These are phyloP conservation scores for Ryuthela nishihirai DNA, from an alignment of 2,888 invertebrate species.

Conservation along the genomic window DNA sequence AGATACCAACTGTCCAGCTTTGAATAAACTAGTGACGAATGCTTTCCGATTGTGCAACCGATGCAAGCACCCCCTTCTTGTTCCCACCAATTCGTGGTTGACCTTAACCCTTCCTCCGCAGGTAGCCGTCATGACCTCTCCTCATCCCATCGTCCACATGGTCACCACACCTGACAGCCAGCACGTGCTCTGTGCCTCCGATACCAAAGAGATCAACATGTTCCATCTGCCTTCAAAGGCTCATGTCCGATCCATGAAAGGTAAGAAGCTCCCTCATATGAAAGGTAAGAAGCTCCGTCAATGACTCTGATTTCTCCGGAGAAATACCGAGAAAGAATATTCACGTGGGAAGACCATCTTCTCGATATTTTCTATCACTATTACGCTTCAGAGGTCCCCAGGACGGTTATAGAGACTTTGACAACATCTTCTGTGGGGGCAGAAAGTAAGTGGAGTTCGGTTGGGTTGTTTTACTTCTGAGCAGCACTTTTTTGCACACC, in stretches of 20 bases:
- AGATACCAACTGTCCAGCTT: constrained; percentile 48
- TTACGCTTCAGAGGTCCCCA: neutral
- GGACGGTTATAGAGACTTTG: too few relatives aligned
- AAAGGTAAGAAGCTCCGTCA: neutral
- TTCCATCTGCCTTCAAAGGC: constrained; percentile 63
- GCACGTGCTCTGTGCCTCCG: constrained; percentile 46
- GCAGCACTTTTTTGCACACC: too few relatives aligned
- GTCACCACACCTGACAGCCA: constrained; percentile 47
- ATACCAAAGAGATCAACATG: constrained; percentile 46
- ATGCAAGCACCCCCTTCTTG: constrained; percentile 60
- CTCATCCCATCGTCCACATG: constrained; percentile 43
- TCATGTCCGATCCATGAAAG: constrained; percentile 77
- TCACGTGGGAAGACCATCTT: neutral
- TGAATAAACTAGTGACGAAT: constrained; percentile 67
- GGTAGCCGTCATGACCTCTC: constrained; percentile 45
- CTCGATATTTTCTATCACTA: neutral
- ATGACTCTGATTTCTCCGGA: neutral
- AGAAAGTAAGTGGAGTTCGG: too few relatives aligned
- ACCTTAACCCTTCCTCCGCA: constrained; percentile 46
- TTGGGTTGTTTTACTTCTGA: too few relatives aligned
- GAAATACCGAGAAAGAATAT: neutral
- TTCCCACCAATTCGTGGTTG: constrained; percentile 85
- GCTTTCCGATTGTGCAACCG: constrained; percentile 81
- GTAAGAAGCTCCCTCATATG: constrained; percentile 56
- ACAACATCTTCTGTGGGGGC: too few relatives aligned